Percentiles rank a stretch among this genome's conserved stretches.
These are phyloP conservation scores for Mormyrus hasselquistii DNA, from an alignment of 2,797 vertebrate genomes.

Conservation along the genomic window DNA sequence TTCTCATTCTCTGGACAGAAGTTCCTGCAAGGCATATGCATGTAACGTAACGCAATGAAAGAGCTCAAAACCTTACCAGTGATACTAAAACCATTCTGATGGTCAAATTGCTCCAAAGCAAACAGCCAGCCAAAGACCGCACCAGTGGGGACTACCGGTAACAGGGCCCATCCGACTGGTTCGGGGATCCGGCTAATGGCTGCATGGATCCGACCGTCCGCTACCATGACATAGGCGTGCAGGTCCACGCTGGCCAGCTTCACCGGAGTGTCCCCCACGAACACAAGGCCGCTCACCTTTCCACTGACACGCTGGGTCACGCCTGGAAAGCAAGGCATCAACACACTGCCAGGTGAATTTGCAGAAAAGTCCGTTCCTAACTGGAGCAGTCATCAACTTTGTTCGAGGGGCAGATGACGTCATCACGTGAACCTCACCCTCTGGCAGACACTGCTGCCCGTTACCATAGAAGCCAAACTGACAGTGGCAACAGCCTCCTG, in stretches of 20 bases:
- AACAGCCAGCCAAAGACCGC: conserved; percentile 93
- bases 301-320: conserved; percentile 87
- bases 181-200: conserved; percentile 85
- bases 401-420: background rate
- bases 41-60: conserved; percentile 9
- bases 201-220: conserved; percentile 82
- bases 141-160: conserved; percentile 76
- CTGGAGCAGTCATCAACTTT: background rate
- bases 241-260: conserved; percentile 71
- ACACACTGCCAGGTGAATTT: background rate
- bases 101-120: conserved; percentile 78
- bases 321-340: conserved; percentile 54
- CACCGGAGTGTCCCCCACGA: conserved; percentile 64
- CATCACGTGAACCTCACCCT: conserved; percentile 56
- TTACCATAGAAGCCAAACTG: conserved; percentile 77
- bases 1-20: background rate
- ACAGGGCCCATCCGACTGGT: conserved; percentile 73
- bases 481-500: conserved; percentile 88
- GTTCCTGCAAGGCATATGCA: background rate
- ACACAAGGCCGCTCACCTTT: conserved; percentile 78
- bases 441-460: conserved; percentile 79
- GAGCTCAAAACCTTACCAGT: conserved; percentile 60
- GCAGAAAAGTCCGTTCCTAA: background rate
- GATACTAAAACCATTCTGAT: conserved; percentile 81
- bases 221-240: conserved; percentile 85